Conservation (phyloP, 2,113 vertebrate species). For the Procavia capensis region DNA sequence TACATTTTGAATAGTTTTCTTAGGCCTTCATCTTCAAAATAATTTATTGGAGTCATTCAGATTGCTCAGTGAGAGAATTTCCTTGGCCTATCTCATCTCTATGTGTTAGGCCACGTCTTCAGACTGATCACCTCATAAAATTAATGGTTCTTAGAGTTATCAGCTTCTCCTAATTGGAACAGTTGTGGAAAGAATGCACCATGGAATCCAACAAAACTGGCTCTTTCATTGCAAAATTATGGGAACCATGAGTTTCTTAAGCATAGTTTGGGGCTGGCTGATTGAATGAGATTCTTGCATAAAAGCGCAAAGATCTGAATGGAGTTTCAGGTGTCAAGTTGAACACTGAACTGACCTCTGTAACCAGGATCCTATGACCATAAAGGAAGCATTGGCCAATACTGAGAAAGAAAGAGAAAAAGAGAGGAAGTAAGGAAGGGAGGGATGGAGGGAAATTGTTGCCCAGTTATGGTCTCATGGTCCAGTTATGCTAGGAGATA, state of each 20-base stretch:
- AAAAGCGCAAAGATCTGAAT: neutral
- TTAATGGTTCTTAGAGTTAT: neutral
- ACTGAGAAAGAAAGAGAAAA: neutral
- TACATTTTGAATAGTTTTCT: neutral
- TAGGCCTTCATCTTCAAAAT: neutral
- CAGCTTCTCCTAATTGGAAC: neutral
- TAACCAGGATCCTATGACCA: neutral
- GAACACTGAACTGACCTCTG: neutral
- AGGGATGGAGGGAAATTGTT: neutral
- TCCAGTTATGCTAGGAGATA: neutral
- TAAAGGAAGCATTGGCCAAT: neutral
- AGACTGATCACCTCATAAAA: neutral
- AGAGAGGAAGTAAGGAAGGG: neutral
- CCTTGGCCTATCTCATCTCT: neutral
- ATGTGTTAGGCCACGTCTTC: neutral
- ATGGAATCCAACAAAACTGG: neutral
- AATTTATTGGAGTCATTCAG: neutral
- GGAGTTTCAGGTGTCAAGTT: neutral
- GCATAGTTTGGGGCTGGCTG: neutral
- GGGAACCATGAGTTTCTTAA: neutral
- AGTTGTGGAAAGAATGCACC: neutral
- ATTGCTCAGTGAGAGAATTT: neutral
- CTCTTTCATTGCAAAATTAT: neutral
- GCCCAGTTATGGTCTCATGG: too few relatives aligned
- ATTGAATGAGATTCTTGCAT: neutral